Evolutionary conservation across 2,113 vertebrate genomes (phyloP).

Genomic region (Gopherus flavomarginatus): DNA sequence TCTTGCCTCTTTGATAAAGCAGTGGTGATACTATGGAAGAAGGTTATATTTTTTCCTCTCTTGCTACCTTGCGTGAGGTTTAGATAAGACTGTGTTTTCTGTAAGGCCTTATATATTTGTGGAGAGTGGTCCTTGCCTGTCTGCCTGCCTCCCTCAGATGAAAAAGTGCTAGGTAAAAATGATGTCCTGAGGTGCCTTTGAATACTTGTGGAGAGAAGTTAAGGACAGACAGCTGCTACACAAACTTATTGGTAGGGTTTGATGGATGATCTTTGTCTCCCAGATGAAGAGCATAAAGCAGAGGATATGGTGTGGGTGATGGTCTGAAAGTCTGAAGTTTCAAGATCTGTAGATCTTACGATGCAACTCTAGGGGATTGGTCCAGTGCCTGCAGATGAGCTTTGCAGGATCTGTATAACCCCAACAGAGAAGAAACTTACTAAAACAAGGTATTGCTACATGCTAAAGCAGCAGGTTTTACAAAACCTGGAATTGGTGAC

Average conservation of each 20-base stretch:
- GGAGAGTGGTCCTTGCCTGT: background rate
- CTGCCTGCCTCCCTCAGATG: background rate
- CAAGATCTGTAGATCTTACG: no score
- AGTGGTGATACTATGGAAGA: background rate
- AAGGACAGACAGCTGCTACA: background rate
- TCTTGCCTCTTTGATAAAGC: background rate
- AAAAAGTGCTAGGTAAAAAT: background rate
- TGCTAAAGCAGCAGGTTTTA: background rate
- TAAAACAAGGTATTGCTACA: background rate
- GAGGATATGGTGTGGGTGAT: background rate
- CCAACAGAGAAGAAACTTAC: background rate
- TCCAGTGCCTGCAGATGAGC: no score
- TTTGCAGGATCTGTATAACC: no score
- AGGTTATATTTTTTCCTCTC: background rate
- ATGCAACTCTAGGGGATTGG: background rate
- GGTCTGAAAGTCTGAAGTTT: background rate
- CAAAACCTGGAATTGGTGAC: background rate
- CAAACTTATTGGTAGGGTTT: background rate
- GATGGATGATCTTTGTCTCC: background rate
- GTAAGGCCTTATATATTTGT: background rate
- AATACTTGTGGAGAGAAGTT: background rate
- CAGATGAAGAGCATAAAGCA: background rate
- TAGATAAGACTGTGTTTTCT: fast-evolving
- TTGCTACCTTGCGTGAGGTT: background rate
- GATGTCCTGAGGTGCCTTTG: no score